Evolutionary conservation across 2,113 vertebrate genomes (phyloP), one percentile per base, ranked within the genome.

Genomic region (Sitta europaea): DNA sequence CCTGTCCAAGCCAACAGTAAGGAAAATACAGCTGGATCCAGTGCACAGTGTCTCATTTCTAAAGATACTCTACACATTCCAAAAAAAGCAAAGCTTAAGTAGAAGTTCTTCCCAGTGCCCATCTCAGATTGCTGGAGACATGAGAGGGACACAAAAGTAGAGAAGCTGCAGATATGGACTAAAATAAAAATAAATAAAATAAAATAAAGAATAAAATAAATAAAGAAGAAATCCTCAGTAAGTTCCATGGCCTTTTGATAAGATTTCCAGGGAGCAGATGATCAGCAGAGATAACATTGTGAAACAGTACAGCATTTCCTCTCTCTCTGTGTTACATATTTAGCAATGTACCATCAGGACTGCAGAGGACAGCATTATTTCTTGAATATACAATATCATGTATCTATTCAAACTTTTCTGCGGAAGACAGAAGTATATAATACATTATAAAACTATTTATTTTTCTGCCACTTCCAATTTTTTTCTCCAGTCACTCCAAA

Each of bases 341-440:
- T 93, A 88, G 29, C 54, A 92, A 75, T 16, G 29, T 86, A 53
- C 66, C 57, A 94, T 67, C 70, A 94, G 80, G 66, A 78, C 54
- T 87, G 66, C 84, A 90, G 51, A 85, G 24, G 35, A 94, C 70
- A 91, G 85, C 74, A 88, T 57, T 87, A 95, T 79, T 94, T 92
- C 81, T 91, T 79, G 50, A 91, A 90, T 92, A 79, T 62, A 79
- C 71, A 88, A 19, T 75, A 85, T 96, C 70, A 79, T 40, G 24
- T 79, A 93, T 54, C 88, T 90, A 86, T 65, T 86, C 35, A 91
- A 76, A 91, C 35, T 88, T 76, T 50, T 77, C 43, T 90, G 67
- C 58, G 36, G 33, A 86, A 92, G 40, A 73, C 31, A 91, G 38
- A 67, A 87, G 21, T 70, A 54, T 70, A 54, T 68, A 90, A 87